phyloP scores from a whole-genome alignment of 2,797 vertebrate genomes.

The Enteromius anoplus region DNA sequence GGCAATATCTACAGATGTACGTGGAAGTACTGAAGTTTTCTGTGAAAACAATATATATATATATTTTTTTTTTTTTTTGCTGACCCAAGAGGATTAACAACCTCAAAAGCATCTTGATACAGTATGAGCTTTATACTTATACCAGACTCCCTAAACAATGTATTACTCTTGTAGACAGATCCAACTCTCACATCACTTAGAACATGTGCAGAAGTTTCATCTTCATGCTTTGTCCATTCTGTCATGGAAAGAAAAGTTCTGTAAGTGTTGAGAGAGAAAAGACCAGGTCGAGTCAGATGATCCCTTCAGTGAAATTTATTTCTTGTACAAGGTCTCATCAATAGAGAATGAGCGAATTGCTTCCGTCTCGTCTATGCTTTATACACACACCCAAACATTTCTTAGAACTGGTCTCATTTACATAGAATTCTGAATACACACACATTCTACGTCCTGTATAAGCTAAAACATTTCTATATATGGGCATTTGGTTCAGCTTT shows the following conservation, averaged over 20 bases:
- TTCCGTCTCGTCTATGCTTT: no score
- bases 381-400: no score
- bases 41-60: slow-evolving; percentile 38
- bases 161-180: slow-evolving; percentile 44
- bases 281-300: no score
- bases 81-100: slow-evolving; percentile 23
- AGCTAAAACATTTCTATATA: no score
- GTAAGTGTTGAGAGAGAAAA: no score
- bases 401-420: no score
- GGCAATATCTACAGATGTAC: slow-evolving; percentile 49
- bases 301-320: no score
- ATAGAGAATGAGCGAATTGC: no score
- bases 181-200: slow-evolving; percentile 45
- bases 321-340: no score
- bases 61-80: slow-evolving; percentile 23
- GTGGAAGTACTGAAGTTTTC: slow-evolving; percentile 32
- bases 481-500: no score
- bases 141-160: slow-evolving; percentile 20
- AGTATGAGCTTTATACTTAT: slow-evolving; percentile 37
- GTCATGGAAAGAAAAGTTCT: slow-evolving; percentile 6
- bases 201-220: slow-evolving; percentile 21
- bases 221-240: slow-evolving; percentile 42
- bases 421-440: slow-evolving; percentile 4
- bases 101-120: slow-evolving; percentile 25
- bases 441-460: no score